Evolutionary conservation across 64 coral and sea anemone genomes (phyloP), one percentile per base, ranked within the genome.

Genomic region (Anthopleura sola): DNA sequence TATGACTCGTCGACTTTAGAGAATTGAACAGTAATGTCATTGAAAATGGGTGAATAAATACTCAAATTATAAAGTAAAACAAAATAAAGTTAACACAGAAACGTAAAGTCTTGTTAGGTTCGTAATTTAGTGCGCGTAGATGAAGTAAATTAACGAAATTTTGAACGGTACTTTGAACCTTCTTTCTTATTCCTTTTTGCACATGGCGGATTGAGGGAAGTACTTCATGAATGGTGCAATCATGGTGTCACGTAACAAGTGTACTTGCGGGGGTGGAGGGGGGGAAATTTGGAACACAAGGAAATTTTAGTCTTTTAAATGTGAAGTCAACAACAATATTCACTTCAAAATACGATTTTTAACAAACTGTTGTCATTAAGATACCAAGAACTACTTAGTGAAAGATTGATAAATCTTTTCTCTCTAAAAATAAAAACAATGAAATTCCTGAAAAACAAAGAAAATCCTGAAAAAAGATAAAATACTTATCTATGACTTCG

Each of bases 1-100:
- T 48, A 48, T 79, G 76, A 79, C 38, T 79, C 76, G 76, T 79
- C 76, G 6, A 48, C 36, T 79, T 79, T 18, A 79, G 19, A n/a
- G 18, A 44, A 19, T 23, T 48, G 19, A 46, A 79, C 18, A 48
- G 76, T 23, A 79, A 79, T 79, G 76, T 79, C 76, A 79, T 79
- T 79, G 76, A 79, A 79, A 79, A 79, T 23, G 3, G 21, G 20
- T 79, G n/a, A 71, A 71, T 10, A 71, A 36, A 36, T 71, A 34
- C 29, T 71, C 14, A 34, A 34, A 71, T 71, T 34, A 71, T 28
- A 34, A 71, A 14, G 3, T 71, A 14, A 11, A 24, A 26, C 23
- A 66, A 66, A 66, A 15, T 71, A 15, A 14, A 20, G 10, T 1
- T 29, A 36, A 29, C 1, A 36, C 5, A 2, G 29, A 71, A 32